Conservation (phyloP, 2,113 vertebrate species). For the Aspiorhynchus laticeps region DNA sequence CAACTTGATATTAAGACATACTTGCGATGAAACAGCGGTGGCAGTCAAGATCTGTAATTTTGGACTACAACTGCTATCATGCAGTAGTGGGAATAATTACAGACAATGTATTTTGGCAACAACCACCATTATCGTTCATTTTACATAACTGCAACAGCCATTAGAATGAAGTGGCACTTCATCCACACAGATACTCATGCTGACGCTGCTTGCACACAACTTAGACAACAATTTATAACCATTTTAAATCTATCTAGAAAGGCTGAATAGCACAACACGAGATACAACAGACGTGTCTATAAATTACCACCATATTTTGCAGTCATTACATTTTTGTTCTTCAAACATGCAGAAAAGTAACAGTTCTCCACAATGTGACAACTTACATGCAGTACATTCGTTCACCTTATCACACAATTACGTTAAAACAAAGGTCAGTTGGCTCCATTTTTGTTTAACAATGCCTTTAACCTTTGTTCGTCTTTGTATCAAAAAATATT, state of each 20-base stretch:
- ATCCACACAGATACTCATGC: slow-evolving; percentile 51
- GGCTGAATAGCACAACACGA: slow-evolving; percentile 24
- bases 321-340: not conserved
- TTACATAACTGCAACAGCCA: slow-evolving; percentile 19
- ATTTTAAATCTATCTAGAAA: slow-evolving; percentile 23
- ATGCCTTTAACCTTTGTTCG: not conserved
- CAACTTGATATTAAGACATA: slow-evolving; percentile 29
- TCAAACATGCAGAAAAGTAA: slow-evolving; percentile 54
- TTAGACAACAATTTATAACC: slow-evolving; percentile 36
- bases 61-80: slow-evolving; percentile 33
- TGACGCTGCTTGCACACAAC: slow-evolving; percentile 51
- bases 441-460: slow-evolving; percentile 13
- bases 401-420: slow-evolving; percentile 15
- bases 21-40: slow-evolving; percentile 8
- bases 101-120: slow-evolving; percentile 22
- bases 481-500: not conserved
- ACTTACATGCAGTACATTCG: slow-evolving; percentile 55
- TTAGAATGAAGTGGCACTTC: slow-evolving; percentile 21
- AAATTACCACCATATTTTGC: not conserved
- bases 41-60: not conserved
- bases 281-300: slow-evolving; percentile 7
- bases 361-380: slow-evolving; percentile 25
- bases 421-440: not conserved
- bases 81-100: slow-evolving; percentile 38
- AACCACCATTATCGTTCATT: not conserved